A percentile compares a stretch with the other conserved stretches of the same genome.
Evolutionary conservation across 2,113 vertebrate genomes (phyloP).

Genomic region (Rostratula benghalensis): DNA sequence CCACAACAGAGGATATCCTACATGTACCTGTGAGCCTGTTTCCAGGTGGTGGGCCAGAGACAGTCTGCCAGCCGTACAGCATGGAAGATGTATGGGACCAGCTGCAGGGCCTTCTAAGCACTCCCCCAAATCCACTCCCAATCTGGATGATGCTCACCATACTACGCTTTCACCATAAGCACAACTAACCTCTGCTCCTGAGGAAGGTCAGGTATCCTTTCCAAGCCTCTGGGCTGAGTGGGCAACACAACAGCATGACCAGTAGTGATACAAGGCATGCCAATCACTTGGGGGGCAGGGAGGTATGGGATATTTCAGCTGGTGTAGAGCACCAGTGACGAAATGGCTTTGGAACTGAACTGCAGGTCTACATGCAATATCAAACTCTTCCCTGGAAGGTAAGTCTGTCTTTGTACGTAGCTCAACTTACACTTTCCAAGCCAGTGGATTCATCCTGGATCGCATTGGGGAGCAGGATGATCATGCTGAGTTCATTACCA

Average conservation of each 20-base stretch:
- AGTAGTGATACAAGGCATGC: background rate
- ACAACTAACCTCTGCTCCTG: background rate
- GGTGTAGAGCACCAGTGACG: background rate
- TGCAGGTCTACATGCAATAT: background rate
- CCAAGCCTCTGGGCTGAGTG: background rate
- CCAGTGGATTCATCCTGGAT: conserved; percentile 80
- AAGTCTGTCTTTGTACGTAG: background rate
- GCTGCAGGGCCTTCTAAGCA: background rate
- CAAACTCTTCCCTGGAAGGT: background rate
- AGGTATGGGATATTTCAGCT: background rate
- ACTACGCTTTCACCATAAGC: background rate
- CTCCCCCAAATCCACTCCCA: background rate
- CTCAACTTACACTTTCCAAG: conserved; percentile 78
- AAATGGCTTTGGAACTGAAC: background rate
- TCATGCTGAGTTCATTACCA: conserved; percentile 85
- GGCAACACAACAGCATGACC: background rate
- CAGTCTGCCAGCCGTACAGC: background rate
- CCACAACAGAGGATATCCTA: background rate
- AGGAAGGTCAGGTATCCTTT: background rate
- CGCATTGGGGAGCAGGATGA: conserved; percentile 82
- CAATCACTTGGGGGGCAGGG: background rate
- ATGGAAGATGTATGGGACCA: background rate
- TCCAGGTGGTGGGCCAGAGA: background rate
- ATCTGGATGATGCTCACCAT: background rate
- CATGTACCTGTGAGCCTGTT: background rate